Base-by-base conservation (phyloP, 1,140 invertebrate genomes). In the Carposina sasakii region DNA sequence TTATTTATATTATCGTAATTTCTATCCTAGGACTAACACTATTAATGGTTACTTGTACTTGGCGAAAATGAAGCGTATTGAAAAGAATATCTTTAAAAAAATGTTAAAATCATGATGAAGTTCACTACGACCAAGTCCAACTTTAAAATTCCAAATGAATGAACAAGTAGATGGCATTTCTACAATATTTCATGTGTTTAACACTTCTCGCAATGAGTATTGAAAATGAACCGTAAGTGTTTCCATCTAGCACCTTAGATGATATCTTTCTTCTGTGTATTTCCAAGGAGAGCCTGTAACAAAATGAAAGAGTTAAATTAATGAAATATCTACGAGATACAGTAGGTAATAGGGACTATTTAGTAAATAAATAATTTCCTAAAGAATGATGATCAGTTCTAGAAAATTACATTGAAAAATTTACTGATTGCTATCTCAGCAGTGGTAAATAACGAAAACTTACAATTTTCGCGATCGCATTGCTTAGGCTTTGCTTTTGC, bases 211-310 rank as follows among this genome's bases (percentile, higher is more conserved):
- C 1, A 24, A 40, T 46, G 55, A 50, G 51, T 58, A 58, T 48
- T 49, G n/a, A 8, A 10, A 37, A 43, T 26, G 13, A 34, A 34
- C 33, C 15, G 33, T 3, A 26, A 6, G 13, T 8, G 21, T 43
- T 26, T 8, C 12, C 16, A 4, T 39, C 8, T 19, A 16, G 12
- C 19, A 8, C 15, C 12, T 76, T 71, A 84, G 23, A 84, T 75
- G 26, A 84, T 84, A 52, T 84, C 81, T 39, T 62, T 60, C 43
- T 84, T 84, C 57, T 81, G 81, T 12, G 71, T 59, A 49, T 72
- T 81, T 20, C 81, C 77, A 8, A 84, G 69, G 6, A 81, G 67
- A 33, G 77, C 81, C 81, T 84, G 81, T 15, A 71, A 79, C 52
- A 48, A 61, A 49, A 63, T n/a, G n/a, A n/a, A n/a, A n/a, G n/a